Evolutionary conservation across 2,113 vertebrate species (phyloP), one percentile per base, ranked within the genome.

Genomic region (Garra rufa): DNA sequence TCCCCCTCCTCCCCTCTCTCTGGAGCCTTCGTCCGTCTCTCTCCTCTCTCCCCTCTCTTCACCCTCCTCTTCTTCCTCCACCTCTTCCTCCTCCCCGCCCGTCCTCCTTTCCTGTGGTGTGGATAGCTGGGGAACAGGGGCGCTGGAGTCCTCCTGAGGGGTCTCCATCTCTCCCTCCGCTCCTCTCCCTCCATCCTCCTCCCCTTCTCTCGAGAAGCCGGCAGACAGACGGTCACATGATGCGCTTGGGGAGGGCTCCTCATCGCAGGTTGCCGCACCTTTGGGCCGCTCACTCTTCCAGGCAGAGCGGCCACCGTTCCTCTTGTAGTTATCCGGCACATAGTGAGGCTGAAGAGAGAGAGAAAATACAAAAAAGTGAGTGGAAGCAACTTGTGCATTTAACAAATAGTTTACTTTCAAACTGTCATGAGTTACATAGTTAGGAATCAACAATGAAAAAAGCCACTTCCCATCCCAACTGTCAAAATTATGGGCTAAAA

Each of bases 291-390:
- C 97, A 0, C 95, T 96, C 89, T 99, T 99, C 98, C 98, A 99
- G 50, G 98, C 97, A 0, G 98, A 99, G 26, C 98, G 96, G 21
- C 98, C 98, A 9, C 98, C 98, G 0, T 99, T 99, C 86, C 98
- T 95, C 94, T 99, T 99, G 93, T 99, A 99, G 94, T 97, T 99
- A 94, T 99, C 98, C 3, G 98, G 98, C 78, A 99, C 97, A 4
- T 99, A 98, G 92, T 99, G 98, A 92, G 98, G 98, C 98, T 99
- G 86, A 2, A 43, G 21, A 86, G 4, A 55, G 19, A 57, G 13
- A 87, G 4, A 34, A 9, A 57, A 8, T 3, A 17, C n/a, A 17
- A 59, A 15, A 50, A 63, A 15, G 3, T 4, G 10, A 44, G n/a
- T 38, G 17, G 26, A 21, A 9, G n/a, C 4, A 41, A 19, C 17